Percentiles rank a stretch among this genome's conserved stretches.
phyloP scores from a whole-genome alignment of 2,113 vertebrate genomes.

The Ochotona curzoniae region DNA sequence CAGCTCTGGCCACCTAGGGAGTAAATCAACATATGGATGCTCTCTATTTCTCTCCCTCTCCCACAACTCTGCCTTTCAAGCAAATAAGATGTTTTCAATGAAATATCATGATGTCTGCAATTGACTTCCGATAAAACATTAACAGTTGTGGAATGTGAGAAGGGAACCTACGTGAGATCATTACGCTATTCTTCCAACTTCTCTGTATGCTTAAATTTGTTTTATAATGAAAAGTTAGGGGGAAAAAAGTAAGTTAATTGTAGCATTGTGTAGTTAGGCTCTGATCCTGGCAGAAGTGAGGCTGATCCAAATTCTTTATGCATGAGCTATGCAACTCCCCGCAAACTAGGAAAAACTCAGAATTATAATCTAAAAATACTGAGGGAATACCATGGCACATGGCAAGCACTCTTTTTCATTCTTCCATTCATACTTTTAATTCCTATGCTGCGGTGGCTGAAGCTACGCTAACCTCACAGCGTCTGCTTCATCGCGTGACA shows the following conservation, averaged over 20 bases:
- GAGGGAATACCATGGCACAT: background rate
- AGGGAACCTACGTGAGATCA: background rate
- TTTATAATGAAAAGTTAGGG: slow-evolving; percentile 3
- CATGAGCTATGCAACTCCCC: background rate
- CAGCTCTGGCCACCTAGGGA: too few relatives aligned
- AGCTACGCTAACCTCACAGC: background rate
- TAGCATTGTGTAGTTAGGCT: background rate
- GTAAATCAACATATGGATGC: too few relatives aligned
- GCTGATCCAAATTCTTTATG: slow-evolving; percentile 45
- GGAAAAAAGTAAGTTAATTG: background rate
- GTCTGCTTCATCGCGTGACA: background rate
- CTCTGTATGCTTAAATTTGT: background rate
- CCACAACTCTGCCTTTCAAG: too few relatives aligned
- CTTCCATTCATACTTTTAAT: background rate
- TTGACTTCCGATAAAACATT: slow-evolving; percentile 28
- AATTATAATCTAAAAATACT: slow-evolving; percentile 26
- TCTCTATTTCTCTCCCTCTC: too few relatives aligned
- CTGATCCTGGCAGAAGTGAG: background rate
- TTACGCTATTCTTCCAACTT: background rate
- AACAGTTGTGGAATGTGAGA: background rate
- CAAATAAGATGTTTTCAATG: background rate
- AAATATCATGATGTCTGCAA: background rate
- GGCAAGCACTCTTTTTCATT: background rate
- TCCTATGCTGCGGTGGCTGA: background rate
- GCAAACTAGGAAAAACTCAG: background rate